Evolutionary conservation across 2,797 vertebrate species (phyloP).

Genomic region (Microhierax caerulescens): DNA sequence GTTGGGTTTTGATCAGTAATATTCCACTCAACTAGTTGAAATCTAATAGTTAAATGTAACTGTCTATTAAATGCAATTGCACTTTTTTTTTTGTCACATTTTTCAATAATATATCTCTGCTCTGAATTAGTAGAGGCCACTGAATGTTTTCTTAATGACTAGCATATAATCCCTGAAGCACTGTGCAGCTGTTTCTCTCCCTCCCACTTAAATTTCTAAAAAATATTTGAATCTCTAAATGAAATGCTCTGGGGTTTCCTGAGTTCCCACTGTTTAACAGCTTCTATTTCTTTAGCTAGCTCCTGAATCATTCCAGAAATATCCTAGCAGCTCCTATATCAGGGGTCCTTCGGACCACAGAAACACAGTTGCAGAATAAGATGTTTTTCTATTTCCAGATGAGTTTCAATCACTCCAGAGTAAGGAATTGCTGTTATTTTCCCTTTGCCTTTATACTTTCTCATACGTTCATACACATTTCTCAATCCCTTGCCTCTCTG

Average conservation of each 20-base stretch:
- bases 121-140: not conserved
- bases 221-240: constrained; percentile 8
- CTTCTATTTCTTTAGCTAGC: not conserved
- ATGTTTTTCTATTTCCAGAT: not conserved
- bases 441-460: not conserved
- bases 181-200: not conserved
- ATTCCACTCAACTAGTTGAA: not conserved
- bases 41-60: not conserved
- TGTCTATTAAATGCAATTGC: not conserved
- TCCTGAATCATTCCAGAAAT: not conserved
- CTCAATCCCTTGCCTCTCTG: not conserved
- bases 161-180: not conserved
- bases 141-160: not conserved
- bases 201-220: not conserved
- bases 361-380: not conserved
- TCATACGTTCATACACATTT: not conserved
- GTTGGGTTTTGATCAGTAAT: not conserved
- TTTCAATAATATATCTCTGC: not conserved
- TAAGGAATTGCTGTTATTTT: not conserved
- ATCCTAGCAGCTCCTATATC: not conserved
- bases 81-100: not conserved
- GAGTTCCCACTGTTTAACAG: not conserved
- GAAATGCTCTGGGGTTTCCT: not conserved
- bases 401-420: not conserved
- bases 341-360: not conserved